Base-by-base conservation (phyloP, 2,888 invertebrate genomes). In the Leuctra nigra region DNA sequence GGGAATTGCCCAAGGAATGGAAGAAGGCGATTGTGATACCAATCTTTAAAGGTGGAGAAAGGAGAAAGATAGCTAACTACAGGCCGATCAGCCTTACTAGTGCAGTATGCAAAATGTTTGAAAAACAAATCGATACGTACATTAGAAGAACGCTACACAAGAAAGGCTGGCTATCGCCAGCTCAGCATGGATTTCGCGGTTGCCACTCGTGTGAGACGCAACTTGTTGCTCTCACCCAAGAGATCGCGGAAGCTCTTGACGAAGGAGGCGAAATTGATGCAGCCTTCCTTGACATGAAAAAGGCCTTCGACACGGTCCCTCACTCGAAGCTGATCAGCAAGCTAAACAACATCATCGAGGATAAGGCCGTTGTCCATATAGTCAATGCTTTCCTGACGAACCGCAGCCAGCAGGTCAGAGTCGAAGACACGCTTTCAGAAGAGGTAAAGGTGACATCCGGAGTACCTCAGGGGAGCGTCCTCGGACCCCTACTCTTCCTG, bases 401-500 rank as follows among this genome's bases (percentile, higher is more conserved):
- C 20, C n/a, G 39, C 9, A n/a, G 6, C 18, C n/a, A 14, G 39
- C 18, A 14, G 29, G 38, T 22, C n/a, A 22, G 18, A 6, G 50
- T 35, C 23, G 52, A 38, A 38, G 41, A 22, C 20, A 50, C 11
- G 14, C 33, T 22, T 14, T 55, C 38, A 22, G 29, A 22, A 25
- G 55, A 52, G 14, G 25, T 25, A 18, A 41, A 50, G 13, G 53
- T 44, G 24, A 57, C 48, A 52, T 59, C 39, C n/a, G 39, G 39
- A 7, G 39, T 39, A 39, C 39, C 39, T 7, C 39, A 39, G 16
- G 39, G 39, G 9, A 39, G 39, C n/a, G 39, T 39, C n/a, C 2
- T 39, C 13, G 16, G 16, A 7, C n/a, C n/a, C n/a, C n/a, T n/a
- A n/a, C n/a, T n/a, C n/a, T n/a, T n/a, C n/a, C n/a, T n/a, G n/a